Base-by-base conservation (phyloP, 64 coral and sea anemone species). In the Anthopleura sola region DNA sequence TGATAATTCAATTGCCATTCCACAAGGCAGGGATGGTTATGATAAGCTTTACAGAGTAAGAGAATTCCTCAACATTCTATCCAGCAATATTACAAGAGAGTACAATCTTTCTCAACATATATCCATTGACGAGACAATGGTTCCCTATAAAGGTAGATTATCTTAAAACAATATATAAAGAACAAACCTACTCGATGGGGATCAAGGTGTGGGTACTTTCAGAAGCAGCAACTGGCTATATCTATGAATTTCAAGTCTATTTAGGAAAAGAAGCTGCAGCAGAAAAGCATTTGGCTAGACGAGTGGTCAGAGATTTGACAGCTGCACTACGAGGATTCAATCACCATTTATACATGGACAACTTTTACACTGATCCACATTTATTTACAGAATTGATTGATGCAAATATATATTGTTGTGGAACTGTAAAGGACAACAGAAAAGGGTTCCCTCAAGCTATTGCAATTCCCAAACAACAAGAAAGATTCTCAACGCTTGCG, bases 341-440 rank as follows among this genome's bases (percentile, higher is more conserved):
- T 75, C 80, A 92, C 91, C 87, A 93, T 93, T 60, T 93, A 74
- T 89, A 85, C 32, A 94, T 83, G 87, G 84, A 86, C 66, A 94
- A 87, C 36, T 90, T 90, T 66, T 93, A 90, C 60, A 86, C 68
- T 60, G 87, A 89, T 85, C 78, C 87, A 56, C 75, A 86, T 55
- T 75, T 93, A 53, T 89, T 93, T 58, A 39, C 53, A 20, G 92
- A 93, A 86, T 36, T 86, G 49, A 68, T 89, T 76, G 34, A 78
- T 37, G 46, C 49, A 86, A 83, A 83, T 38, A 93, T 86, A 49
- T 86, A 85, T 86, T 75, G 36, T 81, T 91, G 83, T 81, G 89
- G 89, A 31, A 86, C 89, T 60, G 85, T 91, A 77, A 77, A 56
- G 8, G 62, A 31, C 56, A 91, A 91, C 28, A 51, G 89, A 46